These are phyloP conservation scores for Eidolon helvum DNA, from an alignment of 2,113 vertebrate genomes.

Conservation along the genomic window DNA sequence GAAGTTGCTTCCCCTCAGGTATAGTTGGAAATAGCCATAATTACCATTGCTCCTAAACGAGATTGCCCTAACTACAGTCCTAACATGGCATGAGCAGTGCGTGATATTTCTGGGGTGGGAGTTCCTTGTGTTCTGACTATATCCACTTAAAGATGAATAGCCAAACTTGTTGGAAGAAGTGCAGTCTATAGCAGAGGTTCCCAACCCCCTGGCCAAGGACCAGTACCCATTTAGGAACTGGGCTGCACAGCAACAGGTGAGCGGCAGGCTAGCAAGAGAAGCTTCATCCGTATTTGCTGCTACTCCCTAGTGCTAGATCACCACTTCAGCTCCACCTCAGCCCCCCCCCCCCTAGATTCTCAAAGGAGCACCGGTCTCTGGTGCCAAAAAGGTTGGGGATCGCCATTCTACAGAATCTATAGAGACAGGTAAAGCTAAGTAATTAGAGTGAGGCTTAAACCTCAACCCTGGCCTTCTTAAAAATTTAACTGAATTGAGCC, in stretches of 20 bases:
- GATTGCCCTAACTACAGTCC: neutral
- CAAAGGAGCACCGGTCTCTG: too few species aligned
- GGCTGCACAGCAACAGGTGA: too few species aligned
- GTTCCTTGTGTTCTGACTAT: neutral
- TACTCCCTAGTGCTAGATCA: too few species aligned
- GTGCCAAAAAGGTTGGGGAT: too few species aligned
- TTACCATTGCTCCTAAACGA: neutral
- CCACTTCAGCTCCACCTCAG: too few species aligned
- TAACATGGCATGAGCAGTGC: fast-evolving
- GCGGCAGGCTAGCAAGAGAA: too few species aligned
- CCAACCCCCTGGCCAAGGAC: too few species aligned
- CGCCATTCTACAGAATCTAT: neutral
- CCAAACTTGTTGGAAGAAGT: neutral
- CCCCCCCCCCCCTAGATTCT: too few species aligned
- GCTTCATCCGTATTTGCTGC: too few species aligned
- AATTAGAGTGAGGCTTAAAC: neutral
- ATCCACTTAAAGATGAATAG: neutral
- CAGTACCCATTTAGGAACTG: too few species aligned
- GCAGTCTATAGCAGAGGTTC: neutral
- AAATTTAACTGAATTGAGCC: neutral
- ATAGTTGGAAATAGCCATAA: neutral
- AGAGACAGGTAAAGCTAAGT: neutral
- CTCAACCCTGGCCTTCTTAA: neutral
- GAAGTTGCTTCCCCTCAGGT: neutral
- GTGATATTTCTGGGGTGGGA: neutral